These are phyloP conservation scores for Drosophila repleta DNA, from an alignment of 1,140 invertebrate genomes.

Conservation along the genomic window DNA sequence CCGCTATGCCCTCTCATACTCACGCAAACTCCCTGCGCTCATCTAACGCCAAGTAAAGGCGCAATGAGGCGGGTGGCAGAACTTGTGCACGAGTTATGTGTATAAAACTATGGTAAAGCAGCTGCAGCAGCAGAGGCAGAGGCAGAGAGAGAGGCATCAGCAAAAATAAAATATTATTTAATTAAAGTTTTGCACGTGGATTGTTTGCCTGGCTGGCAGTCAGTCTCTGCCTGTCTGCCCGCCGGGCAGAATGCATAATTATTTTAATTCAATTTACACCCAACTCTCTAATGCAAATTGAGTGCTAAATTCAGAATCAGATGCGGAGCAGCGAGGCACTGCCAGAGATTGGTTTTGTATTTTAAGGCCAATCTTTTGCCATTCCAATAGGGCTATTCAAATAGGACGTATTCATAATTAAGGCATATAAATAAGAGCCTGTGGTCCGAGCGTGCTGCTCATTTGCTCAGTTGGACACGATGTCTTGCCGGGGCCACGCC, in stretches of 20 bases:
- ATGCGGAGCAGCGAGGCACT: not conserved
- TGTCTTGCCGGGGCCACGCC: constrained; percentile 17
- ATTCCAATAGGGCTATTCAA: constrained; percentile 6
- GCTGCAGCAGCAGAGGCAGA: constrained; percentile 6
- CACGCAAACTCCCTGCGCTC: constrained; percentile 11
- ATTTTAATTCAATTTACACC: constrained; percentile 77
- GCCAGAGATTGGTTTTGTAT: constrained; percentile 24
- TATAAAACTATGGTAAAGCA: constrained; percentile 50
- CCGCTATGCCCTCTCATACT: not conserved
- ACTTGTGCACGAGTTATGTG: constrained; percentile 76
- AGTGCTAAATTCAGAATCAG: constrained; percentile 25
- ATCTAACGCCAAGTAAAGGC: constrained; percentile 36
- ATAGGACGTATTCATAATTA: constrained; percentile 51
- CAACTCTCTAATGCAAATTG: constrained; percentile 35
- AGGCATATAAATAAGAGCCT: constrained; percentile 64
- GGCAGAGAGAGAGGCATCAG: not conserved
- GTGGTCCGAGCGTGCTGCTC: constrained; percentile 65
- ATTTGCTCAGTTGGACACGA: constrained; percentile 47
- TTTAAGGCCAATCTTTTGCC: constrained; percentile 40
- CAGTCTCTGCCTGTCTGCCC: constrained; percentile 52
- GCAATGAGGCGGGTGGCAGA: constrained; percentile 54
- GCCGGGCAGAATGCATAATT: constrained; percentile 54
- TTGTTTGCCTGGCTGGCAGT: constrained; percentile 29
- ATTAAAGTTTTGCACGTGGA: constrained; percentile 77
- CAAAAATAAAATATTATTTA: constrained; percentile 75